A percentile compares a stretch with the other conserved stretches of the same genome.
Conservation (phyloP, 2,113 vertebrate species). For the Amia ocellicauda region DNA sequence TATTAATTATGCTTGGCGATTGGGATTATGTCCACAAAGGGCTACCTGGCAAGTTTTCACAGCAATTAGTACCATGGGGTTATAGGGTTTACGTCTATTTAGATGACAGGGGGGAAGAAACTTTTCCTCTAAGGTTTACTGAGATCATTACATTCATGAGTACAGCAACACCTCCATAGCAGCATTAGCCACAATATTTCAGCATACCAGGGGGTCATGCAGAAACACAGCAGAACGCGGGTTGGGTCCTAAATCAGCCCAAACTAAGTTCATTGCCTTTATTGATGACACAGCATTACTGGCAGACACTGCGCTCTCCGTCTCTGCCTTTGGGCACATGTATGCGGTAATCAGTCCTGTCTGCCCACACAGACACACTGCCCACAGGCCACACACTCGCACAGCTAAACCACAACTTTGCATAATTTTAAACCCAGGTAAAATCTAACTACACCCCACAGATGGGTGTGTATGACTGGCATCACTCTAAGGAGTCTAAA, state of each 20-base stretch:
- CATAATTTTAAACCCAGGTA: too few species aligned
- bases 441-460: too few species aligned
- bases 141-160: conserved; percentile 55
- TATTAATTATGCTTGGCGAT: conserved; percentile 93
- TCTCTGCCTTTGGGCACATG: neutral
- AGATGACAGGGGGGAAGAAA: conserved; percentile 55
- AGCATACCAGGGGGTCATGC: neutral
- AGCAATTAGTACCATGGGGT: conserved; percentile 69
- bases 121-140: conserved; percentile 49
- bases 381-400: too few species aligned
- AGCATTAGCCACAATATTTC: conserved; percentile 27
- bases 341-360: too few species aligned
- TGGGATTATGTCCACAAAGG: conserved; percentile 74
- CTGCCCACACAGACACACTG: too few species aligned
- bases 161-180: conserved; percentile 35
- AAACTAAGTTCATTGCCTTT: conserved; percentile 15
- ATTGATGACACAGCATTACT: neutral
- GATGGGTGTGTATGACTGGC: too few species aligned
- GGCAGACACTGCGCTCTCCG: neutral
- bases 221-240: conserved; percentile 15
- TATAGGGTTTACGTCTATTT: conserved; percentile 68
- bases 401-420: too few species aligned
- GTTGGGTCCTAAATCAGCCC: conserved; percentile 7
- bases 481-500: too few species aligned
- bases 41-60: conserved; percentile 74